Base-by-base conservation (phyloP, 2,113 vertebrate species). In the Silurus meridionalis region DNA sequence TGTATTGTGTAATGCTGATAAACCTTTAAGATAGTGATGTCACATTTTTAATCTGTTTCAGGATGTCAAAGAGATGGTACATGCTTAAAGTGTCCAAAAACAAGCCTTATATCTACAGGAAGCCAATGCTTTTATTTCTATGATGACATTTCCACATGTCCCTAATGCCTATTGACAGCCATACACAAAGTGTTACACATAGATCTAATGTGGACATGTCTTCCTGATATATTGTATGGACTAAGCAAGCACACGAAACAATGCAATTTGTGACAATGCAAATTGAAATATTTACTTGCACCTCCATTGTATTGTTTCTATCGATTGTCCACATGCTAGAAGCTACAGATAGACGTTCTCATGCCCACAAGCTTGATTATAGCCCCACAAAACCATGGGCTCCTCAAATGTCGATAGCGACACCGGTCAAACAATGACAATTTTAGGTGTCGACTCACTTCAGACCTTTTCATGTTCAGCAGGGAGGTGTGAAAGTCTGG, bases 71-170 rank as follows among this genome's bases (percentile, higher is more conserved):
- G 46, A 0, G 9, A 55, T 8, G 67, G 50, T 48, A 78, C 60
- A 61, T 63, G 83, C 14, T 46, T 75, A 55, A 11, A 80, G n/a
- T 60, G 25, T 79, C 46, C 81, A 91, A 84, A 61, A 61, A 85
- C 89, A 88, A n/a, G 21, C 83, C 85, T 83, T 55, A 79, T 87
- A n/a, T 78, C 50, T 72, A 89, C 23, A 89, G 91, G 93, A 93
- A 93, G 91, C 86, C 23, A 79, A 72, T 92, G 93, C 91, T 92
- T 92, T 93, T 89, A 91, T 92, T 92, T 91, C 87, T 89, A 88
- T 88, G 85, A 90, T 91, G 87, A 85, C 91, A 91, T 86, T 87
- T 88, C 83, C 86, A 23, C 48, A 69, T 72, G 84, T 52, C 80
- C 52, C 21, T 80, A 64, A 60, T 85, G 69, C 58, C 79, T 82